Conservation (phyloP, 2,797 vertebrate genomes). For the Taeniopygia guttata region DNA sequence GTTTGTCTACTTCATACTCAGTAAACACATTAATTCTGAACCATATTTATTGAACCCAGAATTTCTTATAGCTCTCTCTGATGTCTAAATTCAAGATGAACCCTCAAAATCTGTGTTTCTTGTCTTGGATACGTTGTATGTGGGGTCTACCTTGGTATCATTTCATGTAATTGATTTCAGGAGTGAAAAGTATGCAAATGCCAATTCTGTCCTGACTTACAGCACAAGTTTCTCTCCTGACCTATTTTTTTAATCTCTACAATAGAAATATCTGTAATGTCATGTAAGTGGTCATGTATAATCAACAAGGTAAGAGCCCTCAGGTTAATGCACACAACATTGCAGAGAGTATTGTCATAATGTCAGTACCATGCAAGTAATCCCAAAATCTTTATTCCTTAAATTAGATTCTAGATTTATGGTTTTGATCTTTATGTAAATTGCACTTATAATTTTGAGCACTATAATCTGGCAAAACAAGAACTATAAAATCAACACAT, state of each 20-base stretch:
- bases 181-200: not conserved
- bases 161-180: not conserved
- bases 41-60: not conserved
- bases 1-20: not conserved
- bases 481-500: not conserved
- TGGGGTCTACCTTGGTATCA: not conserved
- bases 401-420: not conserved
- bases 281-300: not conserved
- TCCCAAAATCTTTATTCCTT: not conserved
- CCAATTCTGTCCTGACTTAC: not conserved
- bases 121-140: accelerated
- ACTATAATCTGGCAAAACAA: not conserved
- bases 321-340: not conserved
- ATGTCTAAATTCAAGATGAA: not conserved
- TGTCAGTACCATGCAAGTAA: not conserved
- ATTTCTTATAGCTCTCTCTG: not conserved
- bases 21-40: not conserved
- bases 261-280: not conserved
- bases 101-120: not conserved
- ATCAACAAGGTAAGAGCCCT: not conserved
- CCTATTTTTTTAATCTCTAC: not conserved
- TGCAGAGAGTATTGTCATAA: not conserved
- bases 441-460: not conserved
- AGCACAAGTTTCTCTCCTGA: not conserved
- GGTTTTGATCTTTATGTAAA: not conserved